Evolutionary conservation across 1,140 invertebrate species (phyloP).

Genomic region (Polypedilum vanderplanki): DNA sequence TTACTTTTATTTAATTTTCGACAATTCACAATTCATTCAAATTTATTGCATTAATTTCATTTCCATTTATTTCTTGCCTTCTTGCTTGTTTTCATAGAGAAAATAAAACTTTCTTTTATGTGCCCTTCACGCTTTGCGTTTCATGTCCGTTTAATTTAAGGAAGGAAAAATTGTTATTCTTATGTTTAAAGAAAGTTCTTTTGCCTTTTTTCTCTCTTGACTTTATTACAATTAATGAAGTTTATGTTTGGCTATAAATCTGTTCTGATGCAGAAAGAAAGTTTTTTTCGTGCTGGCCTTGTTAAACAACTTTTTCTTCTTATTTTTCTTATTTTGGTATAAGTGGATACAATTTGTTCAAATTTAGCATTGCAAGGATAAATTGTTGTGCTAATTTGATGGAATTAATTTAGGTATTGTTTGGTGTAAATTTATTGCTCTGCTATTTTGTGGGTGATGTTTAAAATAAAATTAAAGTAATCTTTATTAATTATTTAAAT

Average conservation of each 20-base stretch:
- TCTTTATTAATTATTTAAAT: too few species aligned
- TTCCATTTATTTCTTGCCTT: slow-evolving; percentile 15
- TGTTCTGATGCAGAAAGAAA: not conserved
- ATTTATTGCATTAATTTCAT: slow-evolving; percentile 28
- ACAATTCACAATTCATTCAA: slow-evolving; percentile 28
- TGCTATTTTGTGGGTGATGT: too few species aligned
- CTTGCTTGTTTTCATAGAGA: not conserved
- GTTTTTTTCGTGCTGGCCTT: not conserved
- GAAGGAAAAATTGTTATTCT: not conserved
- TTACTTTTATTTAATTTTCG: slow-evolving; percentile 25
- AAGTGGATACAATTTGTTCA: slow-evolving; percentile 15
- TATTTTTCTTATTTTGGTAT: not conserved
- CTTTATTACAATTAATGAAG: slow-evolving; percentile 19
- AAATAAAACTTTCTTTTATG: not conserved
- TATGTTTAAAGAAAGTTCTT: not conserved
- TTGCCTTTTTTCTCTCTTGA: not conserved
- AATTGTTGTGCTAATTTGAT: slow-evolving; percentile 13
- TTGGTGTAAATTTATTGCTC: too few species aligned
- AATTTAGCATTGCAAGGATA: not conserved
- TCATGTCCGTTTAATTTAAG: not conserved
- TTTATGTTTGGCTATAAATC: slow-evolving; percentile 16
- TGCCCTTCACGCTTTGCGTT: not conserved
- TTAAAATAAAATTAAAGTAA: too few species aligned
- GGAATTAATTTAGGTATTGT: too few species aligned
- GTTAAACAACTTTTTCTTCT: not conserved